Conservation (phyloP, 1,140 invertebrate species). For the Bombus huntii region DNA sequence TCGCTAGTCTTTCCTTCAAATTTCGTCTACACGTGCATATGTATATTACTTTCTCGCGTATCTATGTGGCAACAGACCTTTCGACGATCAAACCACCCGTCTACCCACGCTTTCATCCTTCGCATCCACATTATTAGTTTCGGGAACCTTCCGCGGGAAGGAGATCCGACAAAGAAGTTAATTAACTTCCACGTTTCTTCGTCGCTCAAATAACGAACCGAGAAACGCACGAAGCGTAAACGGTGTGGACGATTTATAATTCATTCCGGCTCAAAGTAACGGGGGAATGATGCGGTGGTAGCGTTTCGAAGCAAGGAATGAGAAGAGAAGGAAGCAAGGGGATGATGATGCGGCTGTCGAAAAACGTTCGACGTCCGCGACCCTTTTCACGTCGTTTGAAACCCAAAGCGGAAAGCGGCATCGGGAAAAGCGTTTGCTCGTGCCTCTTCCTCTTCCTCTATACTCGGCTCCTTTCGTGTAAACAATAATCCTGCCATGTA, state of each 20-base stretch:
- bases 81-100: neutral
- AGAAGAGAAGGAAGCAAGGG: neutral
- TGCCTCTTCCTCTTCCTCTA: conserved; percentile 17
- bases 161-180: neutral
- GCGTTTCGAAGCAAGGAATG: neutral
- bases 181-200: conserved; percentile 30
- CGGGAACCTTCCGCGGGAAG: neutral
- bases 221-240: neutral
- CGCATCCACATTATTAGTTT: neutral
- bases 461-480: conserved; percentile 61
- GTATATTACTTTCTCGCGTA: too few species aligned
- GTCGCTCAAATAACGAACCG: conserved; percentile 9
- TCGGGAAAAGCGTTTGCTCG: neutral
- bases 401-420: conserved; percentile 7
- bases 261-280: neutral
- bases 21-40: neutral
- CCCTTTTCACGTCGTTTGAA: conserved; percentile 45
- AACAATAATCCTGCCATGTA: conserved; percentile 74
- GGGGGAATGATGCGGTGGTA: neutral
- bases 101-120: conserved; percentile 6
- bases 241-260: conserved; percentile 36
- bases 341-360: neutral
- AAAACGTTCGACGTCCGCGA: conserved; percentile 5
- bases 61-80: neutral
- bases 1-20: conserved; percentile 4